A percentile compares a stretch with the other conserved stretches of the same genome.
These are phyloP conservation scores for Manacus vitellinus DNA, from an alignment of 2,113 vertebrate genomes.

Conservation along the genomic window DNA sequence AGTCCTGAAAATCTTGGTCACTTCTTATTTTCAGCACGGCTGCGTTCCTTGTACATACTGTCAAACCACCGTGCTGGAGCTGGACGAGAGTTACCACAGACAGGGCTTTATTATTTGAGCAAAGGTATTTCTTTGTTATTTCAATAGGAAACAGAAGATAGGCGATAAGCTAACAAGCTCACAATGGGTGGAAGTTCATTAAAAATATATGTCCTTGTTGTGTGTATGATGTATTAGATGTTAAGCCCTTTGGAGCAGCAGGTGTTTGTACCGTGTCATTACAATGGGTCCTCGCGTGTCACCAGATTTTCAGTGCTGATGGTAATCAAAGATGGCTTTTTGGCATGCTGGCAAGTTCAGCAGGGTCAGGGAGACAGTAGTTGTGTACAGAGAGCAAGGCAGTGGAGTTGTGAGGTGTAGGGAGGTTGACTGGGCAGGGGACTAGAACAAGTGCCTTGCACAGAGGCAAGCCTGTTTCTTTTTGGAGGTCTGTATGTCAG, in stretches of 20 bases:
- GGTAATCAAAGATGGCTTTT: neutral
- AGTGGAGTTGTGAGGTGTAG: neutral
- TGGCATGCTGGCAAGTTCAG: neutral
- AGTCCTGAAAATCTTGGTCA: neutral
- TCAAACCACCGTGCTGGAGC: neutral
- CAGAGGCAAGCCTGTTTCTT: neutral
- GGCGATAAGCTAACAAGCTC: conserved; percentile 23
- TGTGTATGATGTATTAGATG: neutral
- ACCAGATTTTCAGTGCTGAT: neutral
- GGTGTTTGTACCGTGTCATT: neutral
- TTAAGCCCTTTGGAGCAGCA: neutral
- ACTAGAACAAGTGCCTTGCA: neutral
- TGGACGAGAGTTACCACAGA: neutral
- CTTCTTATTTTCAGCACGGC: neutral
- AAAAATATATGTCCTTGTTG: conserved; percentile 43
- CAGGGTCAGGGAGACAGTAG: neutral
- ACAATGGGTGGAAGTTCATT: conserved; percentile 59
- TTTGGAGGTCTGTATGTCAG: conserved; percentile 27
- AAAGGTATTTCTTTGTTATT: conserved; percentile 50
- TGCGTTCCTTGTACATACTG: accelerated
- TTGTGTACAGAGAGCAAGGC: neutral
- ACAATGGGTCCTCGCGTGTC: neutral
- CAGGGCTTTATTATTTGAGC: conserved; percentile 20
- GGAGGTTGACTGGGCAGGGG: neutral
- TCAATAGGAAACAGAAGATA: conserved; percentile 47